These are phyloP conservation scores for Schizopygopsis malacanthus DNA, from an alignment of 2,797 vertebrate genomes.

Conservation along the genomic window DNA sequence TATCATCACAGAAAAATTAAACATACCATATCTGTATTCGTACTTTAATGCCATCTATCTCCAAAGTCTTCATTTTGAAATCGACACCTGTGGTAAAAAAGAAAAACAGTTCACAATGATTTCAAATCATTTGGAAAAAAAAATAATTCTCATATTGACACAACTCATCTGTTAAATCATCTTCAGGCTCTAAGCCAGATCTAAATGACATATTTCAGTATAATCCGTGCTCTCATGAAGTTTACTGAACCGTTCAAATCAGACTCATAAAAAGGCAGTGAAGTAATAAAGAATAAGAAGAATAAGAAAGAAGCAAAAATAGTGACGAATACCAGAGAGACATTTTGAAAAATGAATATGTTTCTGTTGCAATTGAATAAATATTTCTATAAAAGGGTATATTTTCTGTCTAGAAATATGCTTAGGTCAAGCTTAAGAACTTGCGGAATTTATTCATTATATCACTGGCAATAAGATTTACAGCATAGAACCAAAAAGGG, in stretches of 20 bases:
- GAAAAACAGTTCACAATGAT: neutral
- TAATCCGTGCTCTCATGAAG: neutral
- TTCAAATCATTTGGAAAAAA: neutral
- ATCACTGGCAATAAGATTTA: neutral
- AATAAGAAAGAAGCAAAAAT: neutral
- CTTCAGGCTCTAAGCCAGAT: neutral
- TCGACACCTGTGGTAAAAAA: conserved; percentile 85
- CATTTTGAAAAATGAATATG: neutral
- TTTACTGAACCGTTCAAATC: neutral
- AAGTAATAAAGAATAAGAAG: neutral
- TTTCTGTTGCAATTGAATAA: neutral
- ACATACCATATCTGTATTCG: conserved; percentile 99
- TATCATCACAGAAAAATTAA: conserved; percentile 3
- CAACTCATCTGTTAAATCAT: neutral
- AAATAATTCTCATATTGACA: neutral
- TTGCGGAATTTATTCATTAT: neutral
- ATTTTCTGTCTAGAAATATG: neutral
- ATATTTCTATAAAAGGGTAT: neutral
- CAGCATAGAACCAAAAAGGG: neutral
- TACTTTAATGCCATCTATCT: conserved; percentile 97
- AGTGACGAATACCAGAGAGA: no score
- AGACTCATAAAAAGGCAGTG: neutral
- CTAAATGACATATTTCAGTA: neutral
- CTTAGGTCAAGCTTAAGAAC: neutral
- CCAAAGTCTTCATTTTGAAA: conserved; percentile 99